Evolutionary conservation across 2,888 invertebrate species (phyloP), one percentile per base, ranked within the genome.

Genomic region (Plagodis pulveraria): DNA sequence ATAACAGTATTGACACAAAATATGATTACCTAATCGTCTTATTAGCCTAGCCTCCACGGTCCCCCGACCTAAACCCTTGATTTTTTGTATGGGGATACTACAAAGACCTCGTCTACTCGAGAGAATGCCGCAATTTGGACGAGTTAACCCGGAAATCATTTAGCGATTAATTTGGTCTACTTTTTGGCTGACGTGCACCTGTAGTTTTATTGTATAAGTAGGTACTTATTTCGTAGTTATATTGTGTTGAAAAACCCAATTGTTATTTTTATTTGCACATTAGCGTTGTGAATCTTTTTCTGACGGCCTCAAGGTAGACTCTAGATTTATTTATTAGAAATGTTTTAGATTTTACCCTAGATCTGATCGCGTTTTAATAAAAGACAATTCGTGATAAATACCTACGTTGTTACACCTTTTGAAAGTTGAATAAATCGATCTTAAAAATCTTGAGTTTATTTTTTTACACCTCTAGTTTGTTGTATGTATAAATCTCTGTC

Each of bases 381-480:
- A 91, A 91, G 91, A 90, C 89, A 90, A 89, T 85, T 82, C 86
- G 86, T 91, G 88, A 89, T 90, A 89, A 81, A 76, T 79, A 84
- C 78, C 80, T 88, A 84, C 78, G 80, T 88, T 87, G 86, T 89
- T 90, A 85, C 81, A 84, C 79, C 77, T 80, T 48, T 84, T 84
- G 74, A 83, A 83, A 80, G 80, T 81, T 84, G 66, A 89, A 84
- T 86, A 88, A 88, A 88, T 77, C 79, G 77, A 85, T 84, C 54
- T 47, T 54, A 57, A 52, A 48, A 49, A 46, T 22, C 38, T 51
- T 50, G 49, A 32, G 7, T 63, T 65, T 53, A 22, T 42, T 52
- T 49, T 33, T 35, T n/a, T 12, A n/a, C 47, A 6, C 5, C 6
- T 40, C 40, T 22, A 22, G 22, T 22, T 22, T 2, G 4, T 22